Conservation (phyloP, 2,797 vertebrate genomes). For the Gobionotothen gibberifrons region DNA sequence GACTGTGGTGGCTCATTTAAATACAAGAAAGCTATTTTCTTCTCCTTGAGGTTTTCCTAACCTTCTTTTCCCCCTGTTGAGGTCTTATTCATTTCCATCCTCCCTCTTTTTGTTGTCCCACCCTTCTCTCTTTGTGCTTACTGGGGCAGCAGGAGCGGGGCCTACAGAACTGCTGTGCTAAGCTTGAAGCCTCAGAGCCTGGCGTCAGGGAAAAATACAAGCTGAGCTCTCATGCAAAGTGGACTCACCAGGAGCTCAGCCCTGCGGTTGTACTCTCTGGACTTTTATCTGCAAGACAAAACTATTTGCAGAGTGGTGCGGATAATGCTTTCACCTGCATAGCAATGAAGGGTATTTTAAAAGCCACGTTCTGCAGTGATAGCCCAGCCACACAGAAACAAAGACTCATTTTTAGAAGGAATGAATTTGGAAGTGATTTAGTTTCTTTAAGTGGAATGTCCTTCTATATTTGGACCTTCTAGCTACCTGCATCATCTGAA, state of each 20-base stretch:
- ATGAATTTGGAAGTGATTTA: conserved; percentile 3
- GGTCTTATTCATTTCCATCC: conserved; percentile 70
- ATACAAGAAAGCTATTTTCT: conserved; percentile 70
- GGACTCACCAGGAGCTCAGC: conserved; percentile 61
- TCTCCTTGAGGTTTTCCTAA: conserved; percentile 73
- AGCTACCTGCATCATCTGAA: not conserved
- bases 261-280: conserved; percentile 50
- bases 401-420: conserved; percentile 1
- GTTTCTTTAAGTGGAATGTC: conserved; percentile 2
- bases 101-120: conserved; percentile 68
- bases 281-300: conserved; percentile 57
- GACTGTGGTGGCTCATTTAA: conserved; percentile 55
- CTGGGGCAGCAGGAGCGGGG: conserved; percentile 65
- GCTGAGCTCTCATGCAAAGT: conserved; percentile 62
- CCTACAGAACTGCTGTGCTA: conserved; percentile 75
- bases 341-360: conserved; percentile 13
- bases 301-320: conserved; percentile 38
- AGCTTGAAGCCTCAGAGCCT: conserved; percentile 66
- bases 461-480: not conserved
- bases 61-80: conserved; percentile 70
- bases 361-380: conserved; percentile 11
- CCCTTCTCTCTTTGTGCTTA: conserved; percentile 77
- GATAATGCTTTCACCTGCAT: conserved; percentile 33
- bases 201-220: conserved; percentile 70
- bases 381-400: not conserved